phyloP scores from a whole-genome alignment of 2,888 invertebrate species.

The Caenorhabditis imperialis region DNA sequence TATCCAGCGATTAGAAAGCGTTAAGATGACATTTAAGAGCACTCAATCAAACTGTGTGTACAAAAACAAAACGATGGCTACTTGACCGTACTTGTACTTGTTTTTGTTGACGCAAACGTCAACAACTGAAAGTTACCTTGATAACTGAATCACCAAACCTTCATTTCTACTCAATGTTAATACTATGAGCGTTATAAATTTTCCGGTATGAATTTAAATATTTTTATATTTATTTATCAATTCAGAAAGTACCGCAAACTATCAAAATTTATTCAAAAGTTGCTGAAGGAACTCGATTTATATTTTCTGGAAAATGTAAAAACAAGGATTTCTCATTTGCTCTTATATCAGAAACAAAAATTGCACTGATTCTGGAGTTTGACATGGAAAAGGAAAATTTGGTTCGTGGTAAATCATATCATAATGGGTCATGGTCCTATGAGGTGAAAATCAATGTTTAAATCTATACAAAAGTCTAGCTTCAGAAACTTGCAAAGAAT shows the following conservation, averaged over 20 bases:
- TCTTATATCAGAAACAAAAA: neutral
- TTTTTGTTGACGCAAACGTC: too few relatives aligned
- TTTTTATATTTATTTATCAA: slow-evolving; percentile 10
- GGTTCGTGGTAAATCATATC: slow-evolving; percentile 21
- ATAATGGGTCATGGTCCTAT: slow-evolving; percentile 11
- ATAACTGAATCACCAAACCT: too few relatives aligned
- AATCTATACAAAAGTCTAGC: neutral
- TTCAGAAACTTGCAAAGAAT: slow-evolving; percentile 5
- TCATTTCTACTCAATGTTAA: too few relatives aligned
- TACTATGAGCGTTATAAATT: slow-evolving; percentile 16
- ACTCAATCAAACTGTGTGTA: slow-evolving; percentile 41
- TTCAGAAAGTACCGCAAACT: slow-evolving; percentile 42
- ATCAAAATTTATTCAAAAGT: slow-evolving; percentile 24
- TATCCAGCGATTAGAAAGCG: slow-evolving; percentile 4
- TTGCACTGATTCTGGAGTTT: slow-evolving; percentile 17
- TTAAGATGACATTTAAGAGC: slow-evolving; percentile 35
- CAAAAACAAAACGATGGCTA: too few relatives aligned
- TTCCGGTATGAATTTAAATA: slow-evolving; percentile 12
- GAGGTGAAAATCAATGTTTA: slow-evolving; percentile 1
- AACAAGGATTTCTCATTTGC: slow-evolving; percentile 27
- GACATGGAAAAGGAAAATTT: slow-evolving; percentile 7
- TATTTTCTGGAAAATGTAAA: slow-evolving; percentile 26
- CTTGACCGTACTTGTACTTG: too few relatives aligned
- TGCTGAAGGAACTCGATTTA: slow-evolving; percentile 14
- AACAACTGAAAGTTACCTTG: too few relatives aligned